A percentile compares a stretch with the other conserved stretches of the same genome.
phyloP scores from a whole-genome alignment of 1,140 invertebrate species.

The Megathymus violae region DNA sequence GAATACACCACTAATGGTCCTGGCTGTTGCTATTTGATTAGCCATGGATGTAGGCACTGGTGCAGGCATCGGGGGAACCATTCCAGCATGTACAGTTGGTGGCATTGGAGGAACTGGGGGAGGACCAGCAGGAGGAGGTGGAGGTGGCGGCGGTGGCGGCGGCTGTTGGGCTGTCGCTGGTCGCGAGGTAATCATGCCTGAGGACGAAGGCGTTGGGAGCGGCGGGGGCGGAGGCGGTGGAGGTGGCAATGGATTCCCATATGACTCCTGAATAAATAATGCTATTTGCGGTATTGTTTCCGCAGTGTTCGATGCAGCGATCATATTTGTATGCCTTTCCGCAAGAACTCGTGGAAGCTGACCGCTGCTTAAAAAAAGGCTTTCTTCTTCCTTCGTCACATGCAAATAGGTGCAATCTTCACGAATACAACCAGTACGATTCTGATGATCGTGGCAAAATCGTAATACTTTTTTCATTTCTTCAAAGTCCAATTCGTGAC shows the following conservation, averaged over 20 bases:
- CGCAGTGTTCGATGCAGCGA: constrained; percentile 28
- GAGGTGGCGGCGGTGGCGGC: constrained; percentile 18
- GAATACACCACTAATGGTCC: too few species aligned
- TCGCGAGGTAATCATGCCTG: background rate
- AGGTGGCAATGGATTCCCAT: constrained; percentile 33
- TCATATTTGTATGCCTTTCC: constrained; percentile 55
- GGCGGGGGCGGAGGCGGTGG: constrained; percentile 32
- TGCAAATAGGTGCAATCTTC: constrained; percentile 65
- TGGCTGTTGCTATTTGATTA: too few species aligned
- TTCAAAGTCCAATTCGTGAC: constrained; percentile 58
- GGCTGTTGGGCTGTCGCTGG: background rate
- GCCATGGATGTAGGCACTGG: too few species aligned
- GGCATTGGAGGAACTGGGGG: too few species aligned
- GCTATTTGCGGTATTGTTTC: constrained; percentile 51
- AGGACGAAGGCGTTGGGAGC: constrained; percentile 18
- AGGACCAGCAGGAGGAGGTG: too few species aligned
- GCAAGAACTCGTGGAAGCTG: constrained; percentile 54
- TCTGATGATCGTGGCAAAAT: constrained; percentile 71
- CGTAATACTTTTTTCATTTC: constrained; percentile 62
- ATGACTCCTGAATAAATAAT: constrained; percentile 48
- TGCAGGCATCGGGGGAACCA: too few species aligned
- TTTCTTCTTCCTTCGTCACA: constrained; percentile 58
- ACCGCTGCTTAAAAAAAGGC: constrained; percentile 51
- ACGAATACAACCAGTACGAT: constrained; percentile 53
- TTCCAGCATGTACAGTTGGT: too few species aligned